Evolutionary conservation across 2,797 vertebrate genomes (phyloP).

Genomic region (Euphonia xanthogaster): DNA sequence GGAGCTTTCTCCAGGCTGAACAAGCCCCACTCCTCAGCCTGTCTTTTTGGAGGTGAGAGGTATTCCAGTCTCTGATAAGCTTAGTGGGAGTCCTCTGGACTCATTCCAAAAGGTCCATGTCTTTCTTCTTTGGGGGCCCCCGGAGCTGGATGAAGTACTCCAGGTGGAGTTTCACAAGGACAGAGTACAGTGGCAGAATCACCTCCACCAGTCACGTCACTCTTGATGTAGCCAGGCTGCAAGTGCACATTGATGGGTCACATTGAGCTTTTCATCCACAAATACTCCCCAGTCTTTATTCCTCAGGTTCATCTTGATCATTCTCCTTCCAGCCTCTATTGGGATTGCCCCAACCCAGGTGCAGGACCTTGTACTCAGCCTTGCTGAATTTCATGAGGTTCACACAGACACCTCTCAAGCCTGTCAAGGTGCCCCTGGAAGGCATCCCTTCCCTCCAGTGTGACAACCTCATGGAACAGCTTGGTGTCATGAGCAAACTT

Average conservation of each 20-base stretch:
- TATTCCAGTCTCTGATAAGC: background rate
- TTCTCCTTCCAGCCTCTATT: background rate
- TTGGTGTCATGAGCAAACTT: background rate
- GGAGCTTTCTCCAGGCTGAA: background rate
- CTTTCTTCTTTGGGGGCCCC: background rate
- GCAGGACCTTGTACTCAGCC: background rate
- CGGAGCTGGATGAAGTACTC: background rate
- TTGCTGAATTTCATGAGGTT: background rate
- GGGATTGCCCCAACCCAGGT: background rate
- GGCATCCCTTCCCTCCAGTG: background rate
- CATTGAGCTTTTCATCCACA: background rate
- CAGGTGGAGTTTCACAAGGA: background rate
- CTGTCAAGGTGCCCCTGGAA: background rate
- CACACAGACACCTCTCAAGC: background rate
- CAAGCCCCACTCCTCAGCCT: background rate
- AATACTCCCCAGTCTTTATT: background rate
- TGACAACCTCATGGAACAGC: background rate
- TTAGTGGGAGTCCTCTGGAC: background rate
- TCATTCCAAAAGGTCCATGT: background rate
- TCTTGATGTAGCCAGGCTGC: background rate
- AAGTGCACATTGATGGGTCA: background rate
- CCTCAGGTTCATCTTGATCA: background rate
- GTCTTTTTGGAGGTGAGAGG: background rate
- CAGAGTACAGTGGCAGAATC: background rate
- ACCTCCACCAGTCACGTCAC: accelerated